Conservation (phyloP, 2,113 vertebrate species). For the Lonchura striata region DNA sequence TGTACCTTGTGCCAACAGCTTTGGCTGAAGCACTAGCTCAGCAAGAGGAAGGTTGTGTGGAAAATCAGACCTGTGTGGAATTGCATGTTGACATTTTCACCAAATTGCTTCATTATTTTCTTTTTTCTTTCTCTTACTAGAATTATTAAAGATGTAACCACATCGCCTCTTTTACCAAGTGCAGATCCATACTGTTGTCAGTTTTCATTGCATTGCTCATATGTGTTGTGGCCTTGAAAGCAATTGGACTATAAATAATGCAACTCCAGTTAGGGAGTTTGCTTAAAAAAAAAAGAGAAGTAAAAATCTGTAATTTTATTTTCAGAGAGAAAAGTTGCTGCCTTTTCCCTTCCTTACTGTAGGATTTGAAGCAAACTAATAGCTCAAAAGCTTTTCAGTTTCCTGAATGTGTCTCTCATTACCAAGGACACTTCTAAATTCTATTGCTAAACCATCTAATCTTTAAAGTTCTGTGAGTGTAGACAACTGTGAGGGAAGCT, state of each 20-base stretch:
- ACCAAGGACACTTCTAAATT: neutral
- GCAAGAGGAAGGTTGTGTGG: neutral
- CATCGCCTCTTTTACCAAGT: neutral
- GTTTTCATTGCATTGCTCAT: neutral
- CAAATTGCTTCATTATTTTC: neutral
- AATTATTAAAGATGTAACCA: constrained; percentile 2
- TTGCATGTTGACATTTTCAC: neutral
- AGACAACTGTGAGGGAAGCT: constrained; percentile 1
- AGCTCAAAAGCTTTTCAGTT: neutral
- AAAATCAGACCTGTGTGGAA: neutral
- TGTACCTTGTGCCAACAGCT: neutral
- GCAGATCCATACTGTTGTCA: neutral
- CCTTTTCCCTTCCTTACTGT: neutral
- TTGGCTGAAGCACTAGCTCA: neutral
- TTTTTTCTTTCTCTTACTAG: neutral
- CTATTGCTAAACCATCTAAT: neutral
- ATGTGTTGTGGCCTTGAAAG: neutral
- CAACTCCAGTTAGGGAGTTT: neutral
- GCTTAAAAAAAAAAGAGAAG: neutral
- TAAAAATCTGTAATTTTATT: neutral
- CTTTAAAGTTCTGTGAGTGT: neutral
- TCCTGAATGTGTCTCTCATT: neutral
- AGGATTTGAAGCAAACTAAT: neutral
- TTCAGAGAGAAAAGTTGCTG: neutral
- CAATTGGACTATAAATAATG: neutral